Evolutionary conservation across 1,140 invertebrate species (phyloP), one percentile per base, ranked within the genome.

Genomic region (Nasonia giraulti): DNA sequence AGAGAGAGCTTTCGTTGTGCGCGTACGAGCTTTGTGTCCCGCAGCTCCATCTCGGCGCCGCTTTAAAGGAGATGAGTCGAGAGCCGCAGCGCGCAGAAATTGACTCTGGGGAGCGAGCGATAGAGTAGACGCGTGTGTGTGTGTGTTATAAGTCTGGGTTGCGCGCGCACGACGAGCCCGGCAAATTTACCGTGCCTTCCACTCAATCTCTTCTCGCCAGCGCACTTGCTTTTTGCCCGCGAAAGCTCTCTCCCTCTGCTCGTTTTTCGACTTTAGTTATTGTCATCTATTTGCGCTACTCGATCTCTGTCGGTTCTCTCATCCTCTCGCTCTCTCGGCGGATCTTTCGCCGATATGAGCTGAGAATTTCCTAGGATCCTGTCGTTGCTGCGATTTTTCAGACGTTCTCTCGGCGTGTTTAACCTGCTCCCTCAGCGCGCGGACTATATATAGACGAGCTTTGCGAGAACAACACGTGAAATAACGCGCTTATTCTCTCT

Each of bases 51-150:
- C 23, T 62, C 44, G 75, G 31, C 7, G 31, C 31, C 78, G 80
- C 80, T 81, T 81, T 81, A 81, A 81, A 81, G 80, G 69, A 81
- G 80, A 81, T 81, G 37, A 66, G 50, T 78, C 76, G 47, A 76
- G 81, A 74, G 68, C 68, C 27, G 40, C 55, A 7, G 20, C 55
- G 20, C 55, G n/a, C 0, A 84, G 83, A 84, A 80, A 80, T 75
- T 80, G 77, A 80, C 83, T 84, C 78, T 79, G 14, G 47, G 37
- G 44, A 55, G 69, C 31, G 47, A 40, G 80, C 1, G 47, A 33
- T 40, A 23, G 27, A 37, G 80, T 31, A 40, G 6, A 14, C 40
- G 14, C 23, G 68, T 5, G n/a, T 7, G 12, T 3, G 31, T 8
- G 69, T 66, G 27, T 66, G 14, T 44, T 50, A n/a, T 37, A n/a